Evolutionary conservation across 2,113 vertebrate species (phyloP).

Genomic region (Peromyscus leucopus): DNA sequence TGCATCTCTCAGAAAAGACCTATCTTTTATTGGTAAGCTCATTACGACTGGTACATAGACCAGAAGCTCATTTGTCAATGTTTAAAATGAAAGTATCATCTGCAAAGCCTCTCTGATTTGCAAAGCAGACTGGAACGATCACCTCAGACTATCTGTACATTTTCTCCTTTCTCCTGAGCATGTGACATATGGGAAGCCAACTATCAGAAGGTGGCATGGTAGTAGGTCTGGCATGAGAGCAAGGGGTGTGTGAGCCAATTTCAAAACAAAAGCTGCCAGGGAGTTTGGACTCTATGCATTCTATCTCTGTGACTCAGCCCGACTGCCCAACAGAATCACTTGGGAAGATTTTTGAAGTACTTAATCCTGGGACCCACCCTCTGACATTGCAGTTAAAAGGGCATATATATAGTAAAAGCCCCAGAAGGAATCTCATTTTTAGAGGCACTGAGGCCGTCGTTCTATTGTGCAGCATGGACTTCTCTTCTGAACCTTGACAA

Average conservation of each 20-base stretch:
- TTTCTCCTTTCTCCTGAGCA: constrained; percentile 22
- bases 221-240: constrained; percentile 3
- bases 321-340: not conserved
- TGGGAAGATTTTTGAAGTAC: not conserved
- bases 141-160: not conserved
- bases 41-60: constrained; percentile 16
- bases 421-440: constrained; percentile 18
- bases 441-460: not conserved
- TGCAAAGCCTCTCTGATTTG: constrained; percentile 45
- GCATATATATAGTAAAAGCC: not conserved
- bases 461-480: not conserved
- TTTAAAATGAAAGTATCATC: constrained; percentile 1
- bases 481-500: not conserved
- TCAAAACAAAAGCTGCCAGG: not conserved
- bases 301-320: constrained; percentile 9
- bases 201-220: not conserved
- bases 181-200: constrained; percentile 12
- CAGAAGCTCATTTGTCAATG: constrained; percentile 63
- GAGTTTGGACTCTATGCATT: not conserved
- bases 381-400: not conserved
- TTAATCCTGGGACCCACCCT: not conserved
- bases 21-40: constrained; percentile 1
- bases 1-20: constrained; percentile 9
- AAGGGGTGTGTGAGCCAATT: not conserved
- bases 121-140: constrained; percentile 45